Evolutionary conservation across 2,113 vertebrate genomes (phyloP), one percentile per base, ranked within the genome.

Genomic region (Microtus pennsylvanicus): DNA sequence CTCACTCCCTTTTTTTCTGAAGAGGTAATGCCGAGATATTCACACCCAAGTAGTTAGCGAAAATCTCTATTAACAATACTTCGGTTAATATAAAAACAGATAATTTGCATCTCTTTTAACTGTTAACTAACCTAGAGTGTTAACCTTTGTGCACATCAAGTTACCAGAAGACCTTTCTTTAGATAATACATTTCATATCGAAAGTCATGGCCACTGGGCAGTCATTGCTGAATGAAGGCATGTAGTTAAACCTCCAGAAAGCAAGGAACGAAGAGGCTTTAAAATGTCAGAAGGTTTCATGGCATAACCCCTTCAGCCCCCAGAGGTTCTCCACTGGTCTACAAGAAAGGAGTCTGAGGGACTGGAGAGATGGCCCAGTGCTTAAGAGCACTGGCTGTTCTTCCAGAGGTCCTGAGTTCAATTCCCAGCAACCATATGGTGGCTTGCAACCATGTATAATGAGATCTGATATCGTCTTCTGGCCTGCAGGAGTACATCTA

Each of bases 51-150:
- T 50, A 75, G 47, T 33, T 55, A 74, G 5, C 35, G 90, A 82
- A 83, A 70, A 5, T 42, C 28, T 90, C 61, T 38, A 58, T 82
- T 95, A 50, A 85, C 28, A 75, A 38, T 45, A 95, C 80, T 91
- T 50, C 65, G 52, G 89, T 90, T 28, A 92, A 81, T 58, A 55
- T 33, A 74, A 95, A 87, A 38, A 17, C 12, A 76, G 89, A 26
- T 26, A 52, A 69, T 89, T 67, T 91, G 47, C 55, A 82, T 85
- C 76, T 90, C 69, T 76, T 45, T 90, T 87, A 50, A 63, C 81
- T 70, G 89, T 65, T 13, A 77, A 93, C 70, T 76, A 61, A 88
- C 6, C 67, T 65, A 80, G 30, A n/a, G 69, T 63, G 50, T 38
- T 92, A 58, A 45, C 5, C 58, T 76, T 83, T 77, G 55, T 22